A percentile compares a stretch with the other conserved stretches of the same genome.
These are phyloP conservation scores for Hyperoplus lanceolatus DNA, from an alignment of 2,797 vertebrate genomes.

Conservation along the genomic window DNA sequence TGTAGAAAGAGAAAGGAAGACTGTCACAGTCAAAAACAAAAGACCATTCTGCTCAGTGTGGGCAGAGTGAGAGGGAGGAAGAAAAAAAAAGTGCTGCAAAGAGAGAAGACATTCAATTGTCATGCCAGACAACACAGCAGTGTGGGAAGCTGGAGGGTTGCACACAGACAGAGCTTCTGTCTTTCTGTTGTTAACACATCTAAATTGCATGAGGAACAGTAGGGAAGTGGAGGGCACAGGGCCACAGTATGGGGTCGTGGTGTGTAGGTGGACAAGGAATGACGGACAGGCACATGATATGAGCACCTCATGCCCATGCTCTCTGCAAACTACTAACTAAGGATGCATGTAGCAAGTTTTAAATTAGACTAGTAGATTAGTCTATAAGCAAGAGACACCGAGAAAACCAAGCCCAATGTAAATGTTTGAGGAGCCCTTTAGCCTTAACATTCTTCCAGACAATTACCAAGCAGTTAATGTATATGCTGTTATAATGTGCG, in stretches of 20 bases:
- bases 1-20: conserved; percentile 5
- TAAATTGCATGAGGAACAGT: conserved; percentile 39
- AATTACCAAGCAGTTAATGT: too few relatives aligned
- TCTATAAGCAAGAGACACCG: too few relatives aligned
- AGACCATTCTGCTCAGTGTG: conserved; percentile 40
- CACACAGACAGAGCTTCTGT: conserved; percentile 36
- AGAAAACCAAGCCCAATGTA: too few relatives aligned
- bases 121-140: conserved; percentile 44
- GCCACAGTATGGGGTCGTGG: neutral
- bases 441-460: too few relatives aligned
- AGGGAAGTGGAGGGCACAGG: conserved; percentile 22
- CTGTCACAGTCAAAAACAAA: conserved; percentile 39
- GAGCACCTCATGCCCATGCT: neutral
- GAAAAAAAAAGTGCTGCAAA: conserved; percentile 31
- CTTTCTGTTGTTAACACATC: conserved; percentile 40
- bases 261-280: conserved; percentile 38
- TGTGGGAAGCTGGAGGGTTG: conserved; percentile 41
- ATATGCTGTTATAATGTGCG: too few relatives aligned
- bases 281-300: conserved; percentile 9
- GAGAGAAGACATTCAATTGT: conserved; percentile 45
- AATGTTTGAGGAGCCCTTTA: too few relatives aligned
- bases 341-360: too few relatives aligned
- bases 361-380: too few relatives aligned
- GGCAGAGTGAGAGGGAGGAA: conserved; percentile 1
- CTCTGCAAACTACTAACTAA: neutral